phyloP scores from a whole-genome alignment of 23 tunicate genomes.

The Ascidia mentula region DNA sequence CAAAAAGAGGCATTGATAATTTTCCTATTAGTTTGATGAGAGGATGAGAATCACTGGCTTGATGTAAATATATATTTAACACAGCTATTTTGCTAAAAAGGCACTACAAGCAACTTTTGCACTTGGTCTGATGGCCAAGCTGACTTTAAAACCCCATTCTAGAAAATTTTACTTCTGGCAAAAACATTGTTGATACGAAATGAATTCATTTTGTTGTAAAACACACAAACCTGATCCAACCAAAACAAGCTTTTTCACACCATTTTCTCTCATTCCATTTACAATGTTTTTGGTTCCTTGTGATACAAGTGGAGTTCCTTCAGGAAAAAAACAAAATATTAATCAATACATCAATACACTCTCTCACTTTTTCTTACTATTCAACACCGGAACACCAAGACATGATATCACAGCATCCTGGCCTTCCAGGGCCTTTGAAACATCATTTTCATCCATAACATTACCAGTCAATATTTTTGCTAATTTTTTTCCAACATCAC shows the following conservation, averaged over 20 bases:
- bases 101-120: background rate
- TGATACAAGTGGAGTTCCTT: slow-evolving; percentile 55
- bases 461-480: no score
- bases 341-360: background rate
- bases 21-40: no score
- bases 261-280: slow-evolving; percentile 68
- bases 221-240: slow-evolving; percentile 59
- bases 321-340: slow-evolving; percentile 20
- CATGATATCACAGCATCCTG: slow-evolving; percentile 80
- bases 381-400: slow-evolving; percentile 25
- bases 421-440: slow-evolving; percentile 54
- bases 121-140: no score
- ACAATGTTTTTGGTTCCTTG: slow-evolving; percentile 60
- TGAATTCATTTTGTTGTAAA: no score
- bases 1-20: no score
- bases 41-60: background rate
- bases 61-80: background rate
- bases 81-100: background rate
- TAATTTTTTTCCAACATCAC: slow-evolving; percentile 12
- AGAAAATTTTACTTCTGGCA: no score
- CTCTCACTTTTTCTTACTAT: background rate
- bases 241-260: slow-evolving; percentile 44
- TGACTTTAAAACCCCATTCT: no score
- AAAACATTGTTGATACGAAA: no score
- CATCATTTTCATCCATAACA: slow-evolving; percentile 49